These are phyloP conservation scores for Hydrozoanthus tunicans DNA, from an alignment of 64 coral and sea anemone species.

Conservation along the genomic window DNA sequence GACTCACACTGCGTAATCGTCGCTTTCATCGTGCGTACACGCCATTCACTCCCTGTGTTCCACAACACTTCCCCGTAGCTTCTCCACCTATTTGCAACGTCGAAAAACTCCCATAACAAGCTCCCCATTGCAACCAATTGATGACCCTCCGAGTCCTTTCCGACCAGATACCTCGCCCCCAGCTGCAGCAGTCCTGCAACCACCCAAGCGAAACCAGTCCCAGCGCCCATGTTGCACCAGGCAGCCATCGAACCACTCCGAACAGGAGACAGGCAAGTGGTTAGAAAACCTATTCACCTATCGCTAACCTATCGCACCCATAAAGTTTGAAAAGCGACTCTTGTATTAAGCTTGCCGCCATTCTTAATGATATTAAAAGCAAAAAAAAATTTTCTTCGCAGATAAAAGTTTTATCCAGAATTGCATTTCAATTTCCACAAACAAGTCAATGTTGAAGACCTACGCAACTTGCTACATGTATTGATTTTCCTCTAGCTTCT, in stretches of 20 bases:
- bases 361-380: no score
- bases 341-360: no score
- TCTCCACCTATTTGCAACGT: background rate
- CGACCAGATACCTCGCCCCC: conserved; percentile 5
- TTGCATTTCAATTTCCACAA: no score
- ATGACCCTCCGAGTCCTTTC: background rate
- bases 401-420: no score
- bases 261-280: background rate
- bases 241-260: background rate
- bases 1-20: no score
- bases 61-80: background rate
- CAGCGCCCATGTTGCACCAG: background rate
- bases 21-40: no score
- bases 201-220: background rate
- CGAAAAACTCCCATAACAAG: background rate
- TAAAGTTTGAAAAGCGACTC: background rate
- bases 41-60: no score
- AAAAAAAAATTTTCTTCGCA: no score
- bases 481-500: no score
- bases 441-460: no score
- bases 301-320: background rate
- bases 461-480: no score
- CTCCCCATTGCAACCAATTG: background rate
- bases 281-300: background rate
- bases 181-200: background rate